Evolutionary conservation across 2,888 invertebrate species (phyloP).

Genomic region (Frankliniella intonsa): DNA sequence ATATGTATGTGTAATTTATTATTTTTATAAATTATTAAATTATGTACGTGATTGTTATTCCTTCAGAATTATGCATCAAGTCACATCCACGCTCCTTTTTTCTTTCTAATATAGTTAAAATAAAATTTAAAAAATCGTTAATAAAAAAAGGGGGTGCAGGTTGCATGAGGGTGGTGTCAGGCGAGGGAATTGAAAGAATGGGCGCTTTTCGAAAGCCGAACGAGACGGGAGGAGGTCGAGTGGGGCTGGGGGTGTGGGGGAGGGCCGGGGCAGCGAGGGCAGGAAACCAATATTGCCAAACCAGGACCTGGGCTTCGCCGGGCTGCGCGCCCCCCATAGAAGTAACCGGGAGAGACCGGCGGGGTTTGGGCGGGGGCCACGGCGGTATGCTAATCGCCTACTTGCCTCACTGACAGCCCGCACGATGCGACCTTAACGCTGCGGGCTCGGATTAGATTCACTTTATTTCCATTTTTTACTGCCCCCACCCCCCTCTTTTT

Average conservation of each 20-base stretch:
- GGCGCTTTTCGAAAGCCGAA: background rate
- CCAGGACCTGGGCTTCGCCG: background rate
- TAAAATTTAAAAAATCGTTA: too few relatives aligned
- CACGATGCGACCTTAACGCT: too few relatives aligned
- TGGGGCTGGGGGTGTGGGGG: background rate
- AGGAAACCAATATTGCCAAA: background rate
- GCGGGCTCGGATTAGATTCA: background rate
- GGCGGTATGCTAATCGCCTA: background rate
- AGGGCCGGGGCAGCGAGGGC: background rate
- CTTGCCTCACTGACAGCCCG: background rate
- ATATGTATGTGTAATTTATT: too few relatives aligned
- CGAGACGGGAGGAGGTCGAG: background rate
- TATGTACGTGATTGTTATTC: too few relatives aligned
- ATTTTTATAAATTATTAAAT: too few relatives aligned
- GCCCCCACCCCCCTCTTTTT: background rate
- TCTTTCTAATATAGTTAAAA: too few relatives aligned
- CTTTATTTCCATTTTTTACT: background rate
- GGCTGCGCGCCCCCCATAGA: background rate
- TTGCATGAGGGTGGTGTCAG: background rate
- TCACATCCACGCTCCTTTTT: too few relatives aligned
- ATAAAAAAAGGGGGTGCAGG: too few relatives aligned
- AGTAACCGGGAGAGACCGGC: background rate
- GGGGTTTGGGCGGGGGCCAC: background rate
- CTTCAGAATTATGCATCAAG: too few relatives aligned
- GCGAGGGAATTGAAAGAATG: conserved; percentile 18